Conservation (phyloP, 2,888 invertebrate genomes). For the Galerucella pusilla region DNA sequence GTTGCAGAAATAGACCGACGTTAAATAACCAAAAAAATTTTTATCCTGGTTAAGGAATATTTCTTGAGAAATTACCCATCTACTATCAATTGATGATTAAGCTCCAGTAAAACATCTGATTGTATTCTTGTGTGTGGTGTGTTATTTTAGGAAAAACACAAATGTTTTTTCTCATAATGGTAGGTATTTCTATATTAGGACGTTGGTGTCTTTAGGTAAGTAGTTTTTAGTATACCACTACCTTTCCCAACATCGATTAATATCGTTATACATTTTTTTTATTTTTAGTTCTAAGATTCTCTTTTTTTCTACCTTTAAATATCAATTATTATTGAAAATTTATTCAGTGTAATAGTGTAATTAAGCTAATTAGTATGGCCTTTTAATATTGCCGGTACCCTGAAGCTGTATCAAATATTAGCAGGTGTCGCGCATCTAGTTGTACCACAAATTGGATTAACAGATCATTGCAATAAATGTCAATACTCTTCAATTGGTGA, state of each 20-base stretch:
- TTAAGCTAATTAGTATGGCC: background rate
- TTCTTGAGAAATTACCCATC: background rate
- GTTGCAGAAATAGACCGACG: too few relatives aligned
- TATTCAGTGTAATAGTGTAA: background rate
- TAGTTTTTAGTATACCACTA: too few relatives aligned
- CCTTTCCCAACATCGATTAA: too few relatives aligned
- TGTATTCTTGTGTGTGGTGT: background rate
- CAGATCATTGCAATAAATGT: too few relatives aligned
- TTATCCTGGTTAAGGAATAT: background rate
- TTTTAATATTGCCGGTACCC: background rate
- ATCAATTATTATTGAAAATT: background rate
- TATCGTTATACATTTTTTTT: background rate
- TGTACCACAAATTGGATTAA: background rate
- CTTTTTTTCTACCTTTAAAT: background rate
- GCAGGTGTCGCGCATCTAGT: background rate
- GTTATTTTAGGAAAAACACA: too few relatives aligned
- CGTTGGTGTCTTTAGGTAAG: too few relatives aligned
- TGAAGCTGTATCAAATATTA: background rate
- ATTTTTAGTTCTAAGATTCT: background rate
- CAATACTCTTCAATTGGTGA: too few relatives aligned
- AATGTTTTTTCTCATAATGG: too few relatives aligned
- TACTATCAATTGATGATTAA: background rate
- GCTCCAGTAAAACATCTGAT: background rate
- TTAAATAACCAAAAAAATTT: background rate
- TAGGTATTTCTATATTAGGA: too few relatives aligned